Base-by-base conservation (phyloP, 1,140 invertebrate species). In the Kradibia gibbosae region DNA sequence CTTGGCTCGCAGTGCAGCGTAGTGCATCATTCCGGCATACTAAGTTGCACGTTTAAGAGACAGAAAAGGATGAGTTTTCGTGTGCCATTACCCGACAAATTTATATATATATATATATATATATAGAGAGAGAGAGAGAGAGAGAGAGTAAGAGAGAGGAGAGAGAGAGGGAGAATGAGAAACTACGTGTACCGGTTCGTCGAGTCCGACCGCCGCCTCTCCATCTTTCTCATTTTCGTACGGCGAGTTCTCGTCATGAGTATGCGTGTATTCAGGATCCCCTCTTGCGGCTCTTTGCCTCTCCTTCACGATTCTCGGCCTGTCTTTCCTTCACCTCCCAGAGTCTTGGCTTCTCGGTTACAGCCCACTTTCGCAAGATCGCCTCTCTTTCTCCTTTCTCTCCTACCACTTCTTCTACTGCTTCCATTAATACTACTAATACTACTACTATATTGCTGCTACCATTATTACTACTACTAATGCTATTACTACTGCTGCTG, bases 1-100 rank as follows among this genome's bases (percentile, higher is more conserved):
- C 57, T 72, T 71, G 36, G 78, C 57, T 76, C 31, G 42, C 31
- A 67, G 67, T 55, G 25, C 48, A n/a, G 31, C 25, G 60, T 50
- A 65, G n/a, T 76, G 73, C 73, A 71, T 76, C 80, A 70, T 81
- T 71, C 55, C 25, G 45, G 70, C 39, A 17, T 55, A 60, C 55
- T 11, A 36, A 70, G 31, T 65, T 57, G 28, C n/a, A 34, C 65
- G 48, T 7, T 34, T 36, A 28, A 79, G 45, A 73, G 8, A 75
- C 71, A 80, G 72, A 70, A 70, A 77, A n/a, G 62, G 71, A 57
- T 73, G 80, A 71, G 71, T 81, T 80, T 80, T 81, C 72, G 73
- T 53, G 57, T 36, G 60, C 48, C 48, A n/a, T 0, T 7, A 1
- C n/a, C 31, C 17, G 22, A 53, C 50, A 8, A 20, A 53, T 17